Evolutionary conservation across 2,797 vertebrate genomes (phyloP).

Genomic region (Diglossa cyanea): DNA sequence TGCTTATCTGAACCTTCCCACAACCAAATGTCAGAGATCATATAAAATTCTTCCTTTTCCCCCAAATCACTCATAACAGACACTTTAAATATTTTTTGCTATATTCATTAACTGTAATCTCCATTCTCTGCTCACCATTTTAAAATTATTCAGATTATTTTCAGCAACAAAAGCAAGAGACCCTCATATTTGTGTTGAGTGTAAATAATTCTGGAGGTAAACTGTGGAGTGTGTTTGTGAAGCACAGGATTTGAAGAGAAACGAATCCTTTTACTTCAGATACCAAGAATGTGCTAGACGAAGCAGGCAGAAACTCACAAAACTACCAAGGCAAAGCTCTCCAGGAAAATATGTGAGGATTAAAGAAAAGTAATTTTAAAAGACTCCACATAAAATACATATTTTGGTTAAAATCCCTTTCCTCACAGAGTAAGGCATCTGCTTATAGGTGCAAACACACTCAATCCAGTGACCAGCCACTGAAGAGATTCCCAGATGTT

Average conservation of each 20-base stretch:
- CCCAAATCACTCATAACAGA: not conserved
- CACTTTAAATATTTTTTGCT: not conserved
- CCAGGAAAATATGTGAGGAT: conserved; percentile 63
- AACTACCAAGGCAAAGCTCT: conserved; percentile 54
- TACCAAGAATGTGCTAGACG: conserved; percentile 60
- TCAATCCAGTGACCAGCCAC: conserved; percentile 68
- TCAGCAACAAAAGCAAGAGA: not conserved
- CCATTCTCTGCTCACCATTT: not conserved
- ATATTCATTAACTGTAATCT: not conserved
- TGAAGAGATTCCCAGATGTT: conserved; percentile 81
- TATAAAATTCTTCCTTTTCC: not conserved
- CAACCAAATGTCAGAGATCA: not conserved
- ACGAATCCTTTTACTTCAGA: not conserved
- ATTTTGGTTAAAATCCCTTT: conserved; percentile 71
- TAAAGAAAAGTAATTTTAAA: conserved; percentile 58
- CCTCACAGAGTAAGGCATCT: conserved; percentile 58
- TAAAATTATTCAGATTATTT: not conserved
- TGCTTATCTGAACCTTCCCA: not conserved
- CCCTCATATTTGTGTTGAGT: not conserved
- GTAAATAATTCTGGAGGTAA: not conserved
- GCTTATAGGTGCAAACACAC: conserved; percentile 62
- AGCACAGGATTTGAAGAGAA: not conserved
- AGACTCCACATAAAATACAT: conserved; percentile 63
- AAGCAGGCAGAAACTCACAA: conserved; percentile 47
- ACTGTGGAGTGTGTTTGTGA: not conserved